Conservation (phyloP, 2,113 vertebrate species). For the Limanda limanda region DNA sequence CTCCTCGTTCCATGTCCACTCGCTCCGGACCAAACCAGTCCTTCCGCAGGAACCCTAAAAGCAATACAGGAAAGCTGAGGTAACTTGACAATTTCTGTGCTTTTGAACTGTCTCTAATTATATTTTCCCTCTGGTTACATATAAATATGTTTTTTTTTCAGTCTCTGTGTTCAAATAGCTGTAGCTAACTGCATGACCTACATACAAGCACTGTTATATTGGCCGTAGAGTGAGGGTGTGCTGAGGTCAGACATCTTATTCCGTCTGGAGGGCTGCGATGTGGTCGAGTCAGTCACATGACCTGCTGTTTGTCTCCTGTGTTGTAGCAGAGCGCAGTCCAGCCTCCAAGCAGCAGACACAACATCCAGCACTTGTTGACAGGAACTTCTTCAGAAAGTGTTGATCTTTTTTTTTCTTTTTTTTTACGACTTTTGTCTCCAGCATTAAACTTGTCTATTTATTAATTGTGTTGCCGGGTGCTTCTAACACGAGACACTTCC, state of each 20-base stretch:
- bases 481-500: conserved; percentile 71
- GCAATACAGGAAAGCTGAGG: conserved; percentile 94
- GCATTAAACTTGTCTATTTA: conserved; percentile 65
- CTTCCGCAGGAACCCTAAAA: conserved; percentile 95
- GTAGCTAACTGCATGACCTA: conserved; percentile 8
- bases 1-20: conserved; percentile 93
- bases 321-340: conserved; percentile 84
- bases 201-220: conserved; percentile 25
- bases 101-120: neutral
- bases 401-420: conserved; percentile 22
- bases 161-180: conserved; percentile 4
- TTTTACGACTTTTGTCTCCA: conserved; percentile 29
- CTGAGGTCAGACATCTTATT: conserved; percentile 46
- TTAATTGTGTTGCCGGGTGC: conserved; percentile 68
- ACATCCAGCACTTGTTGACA: conserved; percentile 87
- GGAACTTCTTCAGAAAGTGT: conserved; percentile 73
- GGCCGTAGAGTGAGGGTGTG: conserved; percentile 48
- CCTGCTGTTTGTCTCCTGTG: conserved; percentile 82
- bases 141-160: conserved; percentile 2
- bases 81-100: conserved; percentile 74
- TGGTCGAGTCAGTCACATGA: conserved; percentile 74
- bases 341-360: conserved; percentile 82
- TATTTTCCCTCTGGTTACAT: neutral
- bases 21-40: conserved; percentile 96
- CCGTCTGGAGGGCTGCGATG: conserved; percentile 56